Percentiles rank a stretch among this genome's conserved stretches.
Conservation (phyloP, 2,888 invertebrate genomes). For the Cenopis cana region DNA sequence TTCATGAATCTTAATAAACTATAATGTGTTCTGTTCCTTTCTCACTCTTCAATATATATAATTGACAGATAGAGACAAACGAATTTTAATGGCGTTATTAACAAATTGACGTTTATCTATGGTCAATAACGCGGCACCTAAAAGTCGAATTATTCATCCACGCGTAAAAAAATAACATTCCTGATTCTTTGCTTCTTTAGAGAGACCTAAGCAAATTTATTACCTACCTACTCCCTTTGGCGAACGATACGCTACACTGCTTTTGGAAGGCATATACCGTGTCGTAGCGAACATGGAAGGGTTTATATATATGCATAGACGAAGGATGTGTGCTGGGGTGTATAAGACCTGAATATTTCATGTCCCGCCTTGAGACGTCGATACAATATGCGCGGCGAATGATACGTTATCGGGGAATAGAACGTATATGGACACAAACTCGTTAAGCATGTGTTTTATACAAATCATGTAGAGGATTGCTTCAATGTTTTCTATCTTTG, state of each 20-base stretch:
- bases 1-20: background rate
- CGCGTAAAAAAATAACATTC: constrained; percentile 27
- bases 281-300: constrained; percentile 24
- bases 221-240: constrained; percentile 38
- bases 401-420: constrained; percentile 46
- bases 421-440: constrained; percentile 36
- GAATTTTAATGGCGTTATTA: no score
- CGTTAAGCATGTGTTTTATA: constrained; percentile 32
- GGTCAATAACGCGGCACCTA: background rate
- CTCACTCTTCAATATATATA: no score
- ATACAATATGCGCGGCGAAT: constrained; percentile 45
- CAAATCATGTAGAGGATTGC: constrained; percentile 29
- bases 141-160: constrained; percentile 12
- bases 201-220: constrained; percentile 36
- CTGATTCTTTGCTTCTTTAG: constrained; percentile 31
- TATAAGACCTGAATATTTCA: constrained; percentile 48
- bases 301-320: constrained; percentile 6
- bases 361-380: constrained; percentile 45
- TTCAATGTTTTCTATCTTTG: constrained; percentile 13
- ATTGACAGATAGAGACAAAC: no score
- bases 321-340: constrained; percentile 38
- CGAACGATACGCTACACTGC: constrained; percentile 37
- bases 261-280: constrained; percentile 41
- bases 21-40: no score
- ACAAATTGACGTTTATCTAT: no score